A percentile compares a stretch with the other conserved stretches of the same genome.
phyloP scores from a whole-genome alignment of 2,113 vertebrate genomes.

The Chlorodrepanis virens region DNA sequence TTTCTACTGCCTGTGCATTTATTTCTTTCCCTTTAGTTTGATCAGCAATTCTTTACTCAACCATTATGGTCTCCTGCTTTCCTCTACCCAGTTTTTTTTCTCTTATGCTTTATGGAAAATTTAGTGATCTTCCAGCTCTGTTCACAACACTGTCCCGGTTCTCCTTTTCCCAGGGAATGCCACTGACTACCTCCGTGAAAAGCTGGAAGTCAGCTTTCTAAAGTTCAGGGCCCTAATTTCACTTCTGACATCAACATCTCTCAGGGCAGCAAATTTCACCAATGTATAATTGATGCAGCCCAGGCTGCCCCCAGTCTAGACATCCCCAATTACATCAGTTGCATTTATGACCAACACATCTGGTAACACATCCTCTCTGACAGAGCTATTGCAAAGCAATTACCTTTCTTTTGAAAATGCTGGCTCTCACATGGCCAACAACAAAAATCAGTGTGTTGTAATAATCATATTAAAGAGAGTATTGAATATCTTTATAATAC shows the following conservation, averaged over 20 bases:
- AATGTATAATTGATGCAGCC: rapidly evolving
- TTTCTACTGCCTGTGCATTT: not conserved
- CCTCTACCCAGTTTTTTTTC: not conserved
- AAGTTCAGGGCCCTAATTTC: not conserved
- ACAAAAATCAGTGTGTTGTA: not conserved
- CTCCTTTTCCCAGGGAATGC: not conserved
- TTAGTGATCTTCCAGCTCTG: not conserved
- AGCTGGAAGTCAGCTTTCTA: not conserved
- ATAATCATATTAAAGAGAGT: not conserved
- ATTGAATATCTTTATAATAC: not conserved
- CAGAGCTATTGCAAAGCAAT: not conserved
- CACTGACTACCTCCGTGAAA: not conserved
- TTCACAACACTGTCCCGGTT: rapidly evolving
- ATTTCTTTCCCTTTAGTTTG: not conserved
- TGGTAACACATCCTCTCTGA: not conserved
- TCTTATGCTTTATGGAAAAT: not conserved
- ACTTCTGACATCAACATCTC: not conserved
- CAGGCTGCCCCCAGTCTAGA: not conserved
- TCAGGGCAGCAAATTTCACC: not conserved
- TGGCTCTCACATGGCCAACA: not conserved
- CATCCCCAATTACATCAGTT: not conserved
- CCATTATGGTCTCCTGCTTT: not conserved
- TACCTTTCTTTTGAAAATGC: not conserved
- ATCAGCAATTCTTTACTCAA: not conserved
- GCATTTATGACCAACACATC: not conserved